Base-by-base conservation (phyloP, 1,140 invertebrate species). In the Phymorhynchus buccinoides region DNA sequence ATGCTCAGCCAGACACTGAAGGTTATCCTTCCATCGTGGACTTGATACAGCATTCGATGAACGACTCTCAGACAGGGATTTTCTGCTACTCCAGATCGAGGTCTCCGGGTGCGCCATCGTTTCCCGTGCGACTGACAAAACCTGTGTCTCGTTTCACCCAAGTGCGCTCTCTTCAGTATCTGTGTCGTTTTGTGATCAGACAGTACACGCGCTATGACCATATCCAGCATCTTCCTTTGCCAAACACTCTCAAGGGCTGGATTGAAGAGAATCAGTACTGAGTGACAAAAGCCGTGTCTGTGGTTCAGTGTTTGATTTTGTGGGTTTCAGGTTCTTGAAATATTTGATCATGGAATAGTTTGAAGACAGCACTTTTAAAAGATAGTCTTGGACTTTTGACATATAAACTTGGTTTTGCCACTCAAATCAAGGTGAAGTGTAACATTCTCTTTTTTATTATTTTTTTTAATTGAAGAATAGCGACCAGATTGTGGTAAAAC, bases 111-210 rank as follows among this genome's bases (percentile, higher is more conserved):
- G 94, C 95, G 86, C 95, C 95, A 35, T 95, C 95, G 80, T 96
- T 96, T 92, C 95, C 96, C 30, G 96, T 96, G 48, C 94, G 96
- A 81, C 92, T 97, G 30, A 96, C 95, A 62, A 96, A 96, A 91
- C 96, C 96, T 32, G 94, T 97, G 22, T 96, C 96, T 78, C 94
- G 96, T 82, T 96, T 96, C 89, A 95, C 95, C 35, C 95, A 96
- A 92, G 96, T 97, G 78, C 94, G 95, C 85, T 95, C 96, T 80
- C 93, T 97, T 85, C 96, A 96, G 91, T 96, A 96, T 92, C 93
- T 97, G 37, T 96, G 96, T 90, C 94, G 96, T 79, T 96, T 96
- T 93, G 95, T 96, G n/a, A 96, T 97, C 84, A 94, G 96, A 88
- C 95, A 96, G 88, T 95, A 95, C 92, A 95, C 95, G 83, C 94